A percentile compares a stretch with the other conserved stretches of the same genome.
Evolutionary conservation across 2,888 invertebrate species (phyloP).

Genomic region (Acanthosepion lycidas): DNA sequence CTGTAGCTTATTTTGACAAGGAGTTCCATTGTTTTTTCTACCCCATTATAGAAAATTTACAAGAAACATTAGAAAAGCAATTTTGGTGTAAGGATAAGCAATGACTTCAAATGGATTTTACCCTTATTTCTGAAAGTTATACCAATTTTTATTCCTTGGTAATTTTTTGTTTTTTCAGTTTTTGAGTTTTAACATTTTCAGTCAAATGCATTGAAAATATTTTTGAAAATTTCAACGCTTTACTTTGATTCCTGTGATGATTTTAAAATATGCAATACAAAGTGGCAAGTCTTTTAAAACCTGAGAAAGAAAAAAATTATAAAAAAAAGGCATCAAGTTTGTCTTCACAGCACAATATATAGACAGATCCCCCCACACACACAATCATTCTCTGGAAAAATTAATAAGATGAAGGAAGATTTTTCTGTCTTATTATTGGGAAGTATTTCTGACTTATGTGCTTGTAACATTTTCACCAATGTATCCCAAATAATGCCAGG

Average conservation of each 20-base stretch:
- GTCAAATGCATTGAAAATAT: not conserved
- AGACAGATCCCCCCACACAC: too few species aligned
- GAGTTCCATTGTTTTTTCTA: too few species aligned
- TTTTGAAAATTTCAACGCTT: not conserved
- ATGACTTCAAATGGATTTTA: not conserved
- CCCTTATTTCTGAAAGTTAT: not conserved
- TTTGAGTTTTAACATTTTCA: not conserved
- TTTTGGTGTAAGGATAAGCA: not conserved
- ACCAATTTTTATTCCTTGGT: not conserved
- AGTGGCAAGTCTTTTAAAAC: too few species aligned
- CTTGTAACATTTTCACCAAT: not conserved
- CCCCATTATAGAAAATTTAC: not conserved
- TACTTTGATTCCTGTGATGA: not conserved
- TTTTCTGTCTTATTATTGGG: not conserved
- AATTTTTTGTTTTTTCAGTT: not conserved
- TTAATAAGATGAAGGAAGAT: not conserved
- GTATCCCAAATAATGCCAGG: not conserved
- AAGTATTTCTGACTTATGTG: not conserved
- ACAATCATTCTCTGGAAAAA: not conserved
- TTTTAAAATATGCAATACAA: not conserved
- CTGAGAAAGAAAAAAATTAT: not conserved
- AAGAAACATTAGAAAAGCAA: too few species aligned
- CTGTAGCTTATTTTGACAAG: not conserved
- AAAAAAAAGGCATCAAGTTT: not conserved
- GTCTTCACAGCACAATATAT: not conserved